phyloP scores from a whole-genome alignment of 2,113 vertebrate species.

The Tenebrosternarchus preto region DNA sequence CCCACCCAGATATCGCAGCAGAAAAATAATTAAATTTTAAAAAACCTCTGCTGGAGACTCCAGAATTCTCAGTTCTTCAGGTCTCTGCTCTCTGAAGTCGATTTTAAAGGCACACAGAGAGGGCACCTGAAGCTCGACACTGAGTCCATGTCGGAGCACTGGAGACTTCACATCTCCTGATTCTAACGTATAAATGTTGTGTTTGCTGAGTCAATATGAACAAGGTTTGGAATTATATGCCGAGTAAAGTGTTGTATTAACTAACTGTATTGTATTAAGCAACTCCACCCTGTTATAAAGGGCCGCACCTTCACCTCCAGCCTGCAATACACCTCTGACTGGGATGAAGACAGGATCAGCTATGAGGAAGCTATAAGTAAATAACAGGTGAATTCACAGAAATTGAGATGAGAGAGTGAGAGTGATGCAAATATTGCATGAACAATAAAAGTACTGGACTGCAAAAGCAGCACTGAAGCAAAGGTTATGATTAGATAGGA shows the following conservation, averaged over 20 bases:
- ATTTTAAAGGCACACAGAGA: background rate
- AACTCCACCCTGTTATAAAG: background rate
- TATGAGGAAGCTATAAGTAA: background rate
- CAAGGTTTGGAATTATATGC: too few relatives aligned
- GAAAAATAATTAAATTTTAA: too few relatives aligned
- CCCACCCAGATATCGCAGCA: too few relatives aligned
- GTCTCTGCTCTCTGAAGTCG: background rate
- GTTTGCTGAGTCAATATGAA: too few relatives aligned
- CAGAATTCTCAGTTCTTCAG: background rate
- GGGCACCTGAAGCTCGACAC: background rate
- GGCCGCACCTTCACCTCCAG: background rate
- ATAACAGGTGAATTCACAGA: background rate
- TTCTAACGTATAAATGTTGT: too few relatives aligned
- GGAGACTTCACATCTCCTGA: background rate
- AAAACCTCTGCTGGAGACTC: background rate
- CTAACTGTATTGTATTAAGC: conserved; percentile 11
- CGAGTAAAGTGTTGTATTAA: background rate
- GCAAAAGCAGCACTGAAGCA: background rate
- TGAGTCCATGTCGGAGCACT: background rate
- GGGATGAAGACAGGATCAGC: background rate
- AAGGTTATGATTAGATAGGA: background rate
- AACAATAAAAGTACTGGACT: background rate
- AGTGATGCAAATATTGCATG: background rate
- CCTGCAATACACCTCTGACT: background rate
- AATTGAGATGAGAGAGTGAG: background rate